Base-by-base conservation (phyloP, 2,888 invertebrate species). In the Drosophila mimetica region DNA sequence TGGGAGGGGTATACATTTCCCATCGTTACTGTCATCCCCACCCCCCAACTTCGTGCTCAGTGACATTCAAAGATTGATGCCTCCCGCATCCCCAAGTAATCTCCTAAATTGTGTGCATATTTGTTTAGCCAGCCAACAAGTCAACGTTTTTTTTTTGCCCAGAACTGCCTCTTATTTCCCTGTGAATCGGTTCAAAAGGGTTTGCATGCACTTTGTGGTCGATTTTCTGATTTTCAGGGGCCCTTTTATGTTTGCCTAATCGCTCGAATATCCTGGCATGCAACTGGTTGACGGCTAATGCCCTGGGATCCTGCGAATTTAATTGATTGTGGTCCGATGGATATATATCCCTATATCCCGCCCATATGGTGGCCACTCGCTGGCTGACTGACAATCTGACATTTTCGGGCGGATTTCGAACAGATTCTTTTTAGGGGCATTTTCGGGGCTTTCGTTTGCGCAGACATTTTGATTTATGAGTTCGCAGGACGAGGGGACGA, bases 11-110 rank as follows among this genome's bases (percentile, higher is more conserved):
- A n/a, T n/a, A n/a, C 13, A 14, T 44, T 46, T 34, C 20, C 46
- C 44, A n/a, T n/a, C n/a, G n/a, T n/a, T n/a, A n/a, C n/a, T n/a
- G n/a, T n/a, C n/a, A n/a, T n/a, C n/a, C n/a, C n/a, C n/a, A n/a
- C 5, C 25, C 42, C 30, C 41, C 25, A 20, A 52, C 28, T 32
- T 42, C 50, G 52, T 72, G 75, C 71, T 61, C 75, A 67, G 71
- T 83, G 86, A 85, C 87, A 88, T 83, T 87, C 58, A 77, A 79
- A 79, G 85, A 88, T 86, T 87, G 88, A 88, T 88, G 87, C 77
- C 70, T 77, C 71, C 60, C 76, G 71, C 66, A 88, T 86, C 76
- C 86, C 69, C 69, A 66, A 80, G 77, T 86, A 84, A 88, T 84
- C 86, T 79, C 75, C 72, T 76, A 88, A 86, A 78, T 75, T 86